Conservation (phyloP, 2,113 vertebrate species). For the Uria lomvia region DNA sequence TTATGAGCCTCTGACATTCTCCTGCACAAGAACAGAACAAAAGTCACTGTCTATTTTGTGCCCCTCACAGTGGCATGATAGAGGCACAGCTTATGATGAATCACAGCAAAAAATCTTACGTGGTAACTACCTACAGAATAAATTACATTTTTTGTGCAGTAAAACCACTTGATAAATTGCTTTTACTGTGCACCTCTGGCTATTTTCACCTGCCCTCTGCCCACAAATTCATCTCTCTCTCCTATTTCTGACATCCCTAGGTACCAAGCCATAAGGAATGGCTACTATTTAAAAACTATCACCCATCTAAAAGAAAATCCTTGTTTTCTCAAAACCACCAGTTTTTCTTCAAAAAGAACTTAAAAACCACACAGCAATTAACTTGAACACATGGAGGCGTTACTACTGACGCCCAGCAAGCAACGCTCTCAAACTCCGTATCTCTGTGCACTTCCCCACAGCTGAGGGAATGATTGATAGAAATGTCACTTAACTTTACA, state of each 20-base stretch:
- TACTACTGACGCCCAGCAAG: not conserved
- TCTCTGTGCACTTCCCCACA: not conserved
- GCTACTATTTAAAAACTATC: not conserved
- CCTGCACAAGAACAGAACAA: not conserved
- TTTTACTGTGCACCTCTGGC: not conserved
- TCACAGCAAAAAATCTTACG: not conserved
- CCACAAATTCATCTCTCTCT: not conserved
- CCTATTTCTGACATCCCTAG: not conserved
- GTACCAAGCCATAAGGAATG: not conserved
- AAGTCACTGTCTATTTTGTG: not conserved
- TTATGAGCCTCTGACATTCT: not conserved
- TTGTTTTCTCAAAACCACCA: not conserved
- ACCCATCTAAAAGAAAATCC: not conserved
- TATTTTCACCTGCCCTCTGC: not conserved
- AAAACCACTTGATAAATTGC: conserved; percentile 5
- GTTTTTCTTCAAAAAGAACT: not conserved
- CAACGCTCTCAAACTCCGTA: not conserved
- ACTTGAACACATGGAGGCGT: not conserved
- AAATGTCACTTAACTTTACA: not conserved
- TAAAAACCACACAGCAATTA: not conserved
- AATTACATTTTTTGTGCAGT: not conserved
- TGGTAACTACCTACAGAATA: not conserved
- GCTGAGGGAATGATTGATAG: not conserved
- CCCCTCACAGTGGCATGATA: not conserved
- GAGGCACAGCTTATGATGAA: not conserved